Conservation (phyloP, 2,113 vertebrate species). For the Emydura subglobosa region DNA sequence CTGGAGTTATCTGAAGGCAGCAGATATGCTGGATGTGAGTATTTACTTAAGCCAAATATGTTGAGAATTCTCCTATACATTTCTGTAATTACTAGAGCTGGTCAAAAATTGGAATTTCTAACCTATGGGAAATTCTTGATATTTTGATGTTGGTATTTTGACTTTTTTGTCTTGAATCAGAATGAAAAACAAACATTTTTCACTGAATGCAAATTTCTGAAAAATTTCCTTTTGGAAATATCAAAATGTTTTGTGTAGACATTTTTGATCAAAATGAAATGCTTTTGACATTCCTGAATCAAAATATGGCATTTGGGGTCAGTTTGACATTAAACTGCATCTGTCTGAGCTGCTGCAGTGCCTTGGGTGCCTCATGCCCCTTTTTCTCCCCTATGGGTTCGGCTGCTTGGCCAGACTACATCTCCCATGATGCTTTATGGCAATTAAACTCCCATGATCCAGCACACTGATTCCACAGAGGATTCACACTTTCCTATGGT, state of each 20-base stretch:
- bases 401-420: neutral
- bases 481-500: neutral
- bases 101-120: neutral
- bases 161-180: neutral
- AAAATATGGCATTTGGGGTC: neutral
- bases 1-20: neutral
- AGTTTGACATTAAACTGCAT: neutral
- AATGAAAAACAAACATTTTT: neutral
- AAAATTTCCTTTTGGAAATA: neutral
- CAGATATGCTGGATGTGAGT: neutral
- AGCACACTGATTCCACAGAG: neutral
- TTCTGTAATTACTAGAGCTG: neutral
- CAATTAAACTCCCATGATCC: neutral
- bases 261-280: neutral
- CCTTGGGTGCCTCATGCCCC: neutral
- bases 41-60: neutral
- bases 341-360: neutral
- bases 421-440: neutral
- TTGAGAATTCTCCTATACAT: neutral
- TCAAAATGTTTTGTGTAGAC: neutral
- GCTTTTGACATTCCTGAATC: neutral
- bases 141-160: conserved; percentile 2
- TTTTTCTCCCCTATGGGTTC: neutral
- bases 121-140: neutral
- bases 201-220: neutral